Conservation (phyloP, 2,797 vertebrate species). For the Paratrypauchen microcephalus region DNA sequence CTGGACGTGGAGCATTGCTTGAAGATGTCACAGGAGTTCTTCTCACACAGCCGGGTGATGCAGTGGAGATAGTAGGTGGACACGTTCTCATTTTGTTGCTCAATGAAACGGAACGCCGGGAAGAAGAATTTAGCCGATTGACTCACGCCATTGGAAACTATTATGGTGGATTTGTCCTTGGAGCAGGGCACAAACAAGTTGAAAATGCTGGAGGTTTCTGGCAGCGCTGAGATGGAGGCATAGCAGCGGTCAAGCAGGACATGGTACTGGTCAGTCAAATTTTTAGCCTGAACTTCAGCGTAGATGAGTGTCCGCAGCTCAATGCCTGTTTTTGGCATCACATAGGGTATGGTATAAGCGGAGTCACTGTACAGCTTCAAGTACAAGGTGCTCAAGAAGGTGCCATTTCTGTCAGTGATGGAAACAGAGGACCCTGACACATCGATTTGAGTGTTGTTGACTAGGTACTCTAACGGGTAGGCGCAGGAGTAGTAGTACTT, state of each 20-base stretch:
- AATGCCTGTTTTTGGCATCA: constrained; percentile 68
- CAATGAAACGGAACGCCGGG: constrained; percentile 78
- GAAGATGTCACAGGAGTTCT: constrained; percentile 66
- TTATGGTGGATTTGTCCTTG: constrained; percentile 64
- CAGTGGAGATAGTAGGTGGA: constrained; percentile 79
- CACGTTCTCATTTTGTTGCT: constrained; percentile 73
- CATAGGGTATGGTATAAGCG: constrained; percentile 48
- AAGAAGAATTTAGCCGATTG: constrained; percentile 75
- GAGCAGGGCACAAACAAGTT: constrained; percentile 78
- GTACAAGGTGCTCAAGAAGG: constrained; percentile 80
- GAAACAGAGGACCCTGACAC: constrained; percentile 75
- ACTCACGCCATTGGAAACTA: constrained; percentile 71
- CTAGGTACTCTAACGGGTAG: constrained; percentile 76
- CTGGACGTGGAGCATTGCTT: constrained; percentile 44
- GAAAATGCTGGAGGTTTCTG: constrained; percentile 69
- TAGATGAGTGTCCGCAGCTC: constrained; percentile 71
- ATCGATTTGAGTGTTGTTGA: constrained; percentile 79
- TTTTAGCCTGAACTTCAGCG: constrained; percentile 76
- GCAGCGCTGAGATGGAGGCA: constrained; percentile 68
- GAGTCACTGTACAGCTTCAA: constrained; percentile 68
- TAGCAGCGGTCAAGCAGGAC: constrained; percentile 80
- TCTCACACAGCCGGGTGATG: constrained; percentile 76
- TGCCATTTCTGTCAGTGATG: constrained; percentile 78
- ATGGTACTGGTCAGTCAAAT: constrained; percentile 77
- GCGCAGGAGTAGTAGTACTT: constrained; percentile 80